Conservation (phyloP, 2,113 vertebrate species). For the Poicephalus meyeri region DNA sequence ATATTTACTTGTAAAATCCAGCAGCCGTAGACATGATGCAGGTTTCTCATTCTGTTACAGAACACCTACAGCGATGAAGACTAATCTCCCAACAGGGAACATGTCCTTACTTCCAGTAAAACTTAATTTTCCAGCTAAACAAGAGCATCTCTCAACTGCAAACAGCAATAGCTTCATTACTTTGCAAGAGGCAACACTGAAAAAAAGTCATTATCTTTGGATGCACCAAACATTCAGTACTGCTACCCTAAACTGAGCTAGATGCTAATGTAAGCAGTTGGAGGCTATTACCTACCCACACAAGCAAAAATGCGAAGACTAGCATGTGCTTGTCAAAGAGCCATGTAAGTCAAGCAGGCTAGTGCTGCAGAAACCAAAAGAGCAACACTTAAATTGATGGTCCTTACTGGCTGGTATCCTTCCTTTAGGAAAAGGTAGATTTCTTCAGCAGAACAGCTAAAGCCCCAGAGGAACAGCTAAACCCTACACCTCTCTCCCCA, state of each 20-base stretch:
- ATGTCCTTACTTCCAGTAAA: not conserved
- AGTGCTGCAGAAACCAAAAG: not conserved
- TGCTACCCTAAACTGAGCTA: not conserved
- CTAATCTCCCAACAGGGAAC: not conserved
- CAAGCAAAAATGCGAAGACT: not conserved
- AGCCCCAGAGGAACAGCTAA: not conserved
- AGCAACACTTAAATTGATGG: not conserved
- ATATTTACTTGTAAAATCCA: not conserved
- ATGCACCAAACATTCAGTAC: not conserved
- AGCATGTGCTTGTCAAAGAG: not conserved
- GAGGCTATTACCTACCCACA: not conserved
- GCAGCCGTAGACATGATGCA: not conserved
- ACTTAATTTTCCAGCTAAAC: not conserved
- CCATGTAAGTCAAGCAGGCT: not conserved
- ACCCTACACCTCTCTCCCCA: not conserved
- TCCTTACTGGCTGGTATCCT: not conserved
- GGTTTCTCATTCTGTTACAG: not conserved
- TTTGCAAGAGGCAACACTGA: not conserved
- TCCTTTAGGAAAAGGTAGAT: not conserved
- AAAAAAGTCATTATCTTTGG: not conserved
- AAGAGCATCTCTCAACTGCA: not conserved
- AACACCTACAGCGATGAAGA: not conserved
- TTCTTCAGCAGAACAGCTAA: not conserved
- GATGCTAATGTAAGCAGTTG: not conserved
- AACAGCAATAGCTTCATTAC: not conserved